These are phyloP conservation scores for Arenaria interpres DNA, from an alignment of 2,113 vertebrate genomes.

Conservation along the genomic window DNA sequence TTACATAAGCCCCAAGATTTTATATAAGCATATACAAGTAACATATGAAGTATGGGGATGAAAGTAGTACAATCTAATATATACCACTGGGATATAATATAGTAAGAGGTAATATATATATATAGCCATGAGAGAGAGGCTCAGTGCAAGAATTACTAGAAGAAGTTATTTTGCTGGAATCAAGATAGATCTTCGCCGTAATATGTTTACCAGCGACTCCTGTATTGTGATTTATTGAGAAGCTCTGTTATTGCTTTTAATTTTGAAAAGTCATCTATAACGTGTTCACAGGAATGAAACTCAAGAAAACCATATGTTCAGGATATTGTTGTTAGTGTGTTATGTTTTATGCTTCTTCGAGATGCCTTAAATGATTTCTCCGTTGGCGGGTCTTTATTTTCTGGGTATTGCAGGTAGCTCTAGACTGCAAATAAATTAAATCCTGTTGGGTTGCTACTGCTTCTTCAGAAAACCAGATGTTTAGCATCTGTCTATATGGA, in stretches of 20 bases:
- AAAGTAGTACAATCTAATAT: neutral
- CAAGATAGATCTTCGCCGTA: slow-evolving; percentile 35
- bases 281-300: neutral
- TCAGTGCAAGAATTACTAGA: neutral
- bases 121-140: neutral
- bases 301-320: slow-evolving; percentile 30
- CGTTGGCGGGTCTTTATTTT: neutral
- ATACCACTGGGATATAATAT: neutral
- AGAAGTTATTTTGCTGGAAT: slow-evolving; percentile 24
- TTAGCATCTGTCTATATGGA: neutral
- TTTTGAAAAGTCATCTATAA: slow-evolving; percentile 50
- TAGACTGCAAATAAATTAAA: slow-evolving; percentile 6
- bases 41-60: neutral
- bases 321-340: slow-evolving; percentile 4
- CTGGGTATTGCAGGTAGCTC: slow-evolving; percentile 10
- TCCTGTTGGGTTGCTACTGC: neutral
- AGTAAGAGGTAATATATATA: neutral
- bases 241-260: slow-evolving; percentile 43
- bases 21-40: neutral
- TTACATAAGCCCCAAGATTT: neutral
- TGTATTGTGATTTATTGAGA: slow-evolving; percentile 33
- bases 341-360: neutral
- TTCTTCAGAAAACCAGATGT: slow-evolving; percentile 15
- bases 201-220: slow-evolving; percentile 1
- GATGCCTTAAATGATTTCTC: neutral